These are phyloP conservation scores for Sebastes hopkinsi DNA, from an alignment of 2,797 vertebrate genomes.

Conservation along the genomic window DNA sequence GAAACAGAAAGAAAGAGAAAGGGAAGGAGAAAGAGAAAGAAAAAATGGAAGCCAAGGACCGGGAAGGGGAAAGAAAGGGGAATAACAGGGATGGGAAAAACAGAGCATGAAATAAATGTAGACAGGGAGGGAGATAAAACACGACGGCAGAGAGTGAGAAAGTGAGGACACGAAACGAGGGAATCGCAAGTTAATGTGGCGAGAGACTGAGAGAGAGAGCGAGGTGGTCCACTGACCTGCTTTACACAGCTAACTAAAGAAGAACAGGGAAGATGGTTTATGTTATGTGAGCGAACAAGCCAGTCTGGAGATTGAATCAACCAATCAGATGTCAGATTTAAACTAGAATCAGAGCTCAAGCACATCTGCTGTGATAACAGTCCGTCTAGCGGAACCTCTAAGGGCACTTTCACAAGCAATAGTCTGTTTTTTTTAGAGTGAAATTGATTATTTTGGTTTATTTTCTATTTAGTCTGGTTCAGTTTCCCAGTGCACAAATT, in stretches of 20 bases:
- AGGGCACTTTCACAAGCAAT: neutral
- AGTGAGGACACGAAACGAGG: slow-evolving; percentile 45
- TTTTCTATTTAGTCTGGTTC: no score
- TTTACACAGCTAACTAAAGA: slow-evolving; percentile 59
- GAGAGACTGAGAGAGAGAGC: slow-evolving; percentile 29
- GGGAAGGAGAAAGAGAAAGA: no score
- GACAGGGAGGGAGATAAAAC: slow-evolving; percentile 18
- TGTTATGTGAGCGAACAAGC: slow-evolving; percentile 37
- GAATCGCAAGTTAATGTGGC: slow-evolving; percentile 56
- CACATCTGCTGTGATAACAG: slow-evolving; percentile 14
- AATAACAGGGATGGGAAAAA: neutral
- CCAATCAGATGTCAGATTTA: slow-evolving; percentile 45
- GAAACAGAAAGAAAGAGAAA: neutral
- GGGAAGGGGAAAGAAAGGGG: no score
- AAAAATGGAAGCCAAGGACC: neutral
- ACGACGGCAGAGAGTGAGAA: slow-evolving; percentile 4
- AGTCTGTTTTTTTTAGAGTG: no score
- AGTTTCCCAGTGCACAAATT: no score
- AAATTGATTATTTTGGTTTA: no score
- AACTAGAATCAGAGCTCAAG: neutral
- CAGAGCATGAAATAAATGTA: slow-evolving; percentile 2
- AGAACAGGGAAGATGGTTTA: slow-evolving; percentile 31
- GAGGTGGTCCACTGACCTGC: slow-evolving; percentile 70
- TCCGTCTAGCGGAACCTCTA: neutral
- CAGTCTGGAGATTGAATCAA: slow-evolving; percentile 56